These are phyloP conservation scores for Sericinus montela DNA, from an alignment of 2,888 invertebrate species.

Conservation along the genomic window DNA sequence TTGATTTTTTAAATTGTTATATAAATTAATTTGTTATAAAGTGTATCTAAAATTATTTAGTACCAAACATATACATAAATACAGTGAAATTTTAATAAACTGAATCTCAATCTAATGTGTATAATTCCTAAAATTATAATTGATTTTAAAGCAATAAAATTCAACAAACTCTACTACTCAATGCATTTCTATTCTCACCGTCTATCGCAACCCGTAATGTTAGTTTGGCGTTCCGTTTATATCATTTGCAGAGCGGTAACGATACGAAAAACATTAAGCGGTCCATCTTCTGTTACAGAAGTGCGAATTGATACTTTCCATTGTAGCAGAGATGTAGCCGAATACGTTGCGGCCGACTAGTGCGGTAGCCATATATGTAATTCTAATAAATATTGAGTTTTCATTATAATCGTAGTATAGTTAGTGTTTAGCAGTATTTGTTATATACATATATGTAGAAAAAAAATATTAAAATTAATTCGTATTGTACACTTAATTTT, in stretches of 20 bases:
- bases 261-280: constrained; percentile 55
- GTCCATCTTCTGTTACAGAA: constrained; percentile 47
- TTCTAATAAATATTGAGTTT: constrained; percentile 23
- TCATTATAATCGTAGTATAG: constrained; percentile 29
- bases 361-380: constrained; percentile 48
- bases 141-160: not conserved
- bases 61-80: no score
- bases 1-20: no score
- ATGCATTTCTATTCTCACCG: constrained; percentile 41
- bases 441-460: constrained; percentile 39
- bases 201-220: constrained; percentile 62
- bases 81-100: no score
- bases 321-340: constrained; percentile 70
- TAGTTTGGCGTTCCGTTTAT: constrained; percentile 60
- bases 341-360: constrained; percentile 59
- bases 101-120: no score
- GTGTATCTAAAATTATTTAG: no score
- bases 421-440: constrained; percentile 27
- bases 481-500: constrained; percentile 44
- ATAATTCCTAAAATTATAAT: no score
- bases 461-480: constrained; percentile 33
- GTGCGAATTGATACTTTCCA: constrained; percentile 35
- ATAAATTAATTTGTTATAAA: no score
- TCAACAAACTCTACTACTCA: constrained; percentile 36
- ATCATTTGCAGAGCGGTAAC: constrained; percentile 60